These are phyloP conservation scores for Seriola dumerili DNA, from an alignment of 2,113 vertebrate genomes.

Conservation along the genomic window DNA sequence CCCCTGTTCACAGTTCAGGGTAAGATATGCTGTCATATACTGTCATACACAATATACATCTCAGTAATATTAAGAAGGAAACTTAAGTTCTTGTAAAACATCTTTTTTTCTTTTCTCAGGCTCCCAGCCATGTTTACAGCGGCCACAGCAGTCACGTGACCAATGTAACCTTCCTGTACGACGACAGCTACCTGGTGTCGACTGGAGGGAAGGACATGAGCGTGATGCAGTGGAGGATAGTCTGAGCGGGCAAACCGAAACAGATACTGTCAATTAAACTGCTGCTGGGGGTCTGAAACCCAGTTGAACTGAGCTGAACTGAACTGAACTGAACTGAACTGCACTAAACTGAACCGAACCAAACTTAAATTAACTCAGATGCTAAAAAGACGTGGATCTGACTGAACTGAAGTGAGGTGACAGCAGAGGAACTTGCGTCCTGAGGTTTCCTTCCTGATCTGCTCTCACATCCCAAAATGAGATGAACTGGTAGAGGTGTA, in stretches of 20 bases:
- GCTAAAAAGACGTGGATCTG: conserved; percentile 39
- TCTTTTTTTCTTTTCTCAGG: conserved; percentile 79
- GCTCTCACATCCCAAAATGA: conserved; percentile 46
- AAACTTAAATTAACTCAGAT: conserved; percentile 50
- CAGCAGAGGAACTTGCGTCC: conserved; percentile 30
- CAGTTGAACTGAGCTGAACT: conserved; percentile 20
- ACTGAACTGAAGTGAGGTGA: conserved; percentile 49
- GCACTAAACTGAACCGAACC: conserved; percentile 65
- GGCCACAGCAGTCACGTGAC: conserved; percentile 99
- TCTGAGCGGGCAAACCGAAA: conserved; percentile 81
- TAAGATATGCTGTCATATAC: conserved; percentile 71
- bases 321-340: conserved; percentile 46
- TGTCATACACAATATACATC: background rate
- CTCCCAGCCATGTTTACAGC: conserved; percentile 92
- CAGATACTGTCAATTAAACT: conserved; percentile 16
- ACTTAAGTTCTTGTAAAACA: background rate
- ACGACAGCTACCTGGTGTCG: conserved; percentile 96
- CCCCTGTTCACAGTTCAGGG: conserved; percentile 96
- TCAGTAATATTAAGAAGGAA: background rate
- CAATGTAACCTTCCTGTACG: conserved; percentile 93
- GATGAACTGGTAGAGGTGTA: conserved; percentile 41
- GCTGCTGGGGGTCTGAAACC: conserved; percentile 15
- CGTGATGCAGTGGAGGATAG: conserved; percentile 97
- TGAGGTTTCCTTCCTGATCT: conserved; percentile 44
- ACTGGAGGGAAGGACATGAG: conserved; percentile 98